Percentiles rank a stretch among this genome's conserved stretches.
These are phyloP conservation scores for Cotesia congregata DNA, from an alignment of 2,888 invertebrate genomes.

Conservation along the genomic window DNA sequence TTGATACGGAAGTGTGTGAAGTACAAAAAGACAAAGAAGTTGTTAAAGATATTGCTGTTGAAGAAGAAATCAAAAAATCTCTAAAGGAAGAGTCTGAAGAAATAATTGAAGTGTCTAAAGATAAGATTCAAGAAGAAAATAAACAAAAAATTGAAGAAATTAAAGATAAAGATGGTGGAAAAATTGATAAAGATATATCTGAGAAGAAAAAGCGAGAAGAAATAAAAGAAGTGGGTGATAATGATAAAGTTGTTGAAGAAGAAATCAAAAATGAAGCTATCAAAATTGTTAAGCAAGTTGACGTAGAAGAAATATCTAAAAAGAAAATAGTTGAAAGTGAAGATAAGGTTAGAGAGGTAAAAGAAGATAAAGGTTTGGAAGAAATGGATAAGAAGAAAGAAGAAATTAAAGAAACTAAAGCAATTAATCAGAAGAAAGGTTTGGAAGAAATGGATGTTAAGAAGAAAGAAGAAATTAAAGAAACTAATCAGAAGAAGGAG, in stretches of 20 bases:
- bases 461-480: constrained; percentile 62
- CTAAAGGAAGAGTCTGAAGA: constrained; percentile 8
- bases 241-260: not conserved
- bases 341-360: constrained; percentile 20
- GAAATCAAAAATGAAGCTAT: not conserved
- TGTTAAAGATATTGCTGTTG: constrained; percentile 38
- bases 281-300: constrained; percentile 21
- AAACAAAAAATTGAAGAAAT: not conserved
- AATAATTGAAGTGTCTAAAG: not conserved
- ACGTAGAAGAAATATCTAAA: constrained; percentile 41
- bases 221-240: not conserved
- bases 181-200: constrained; percentile 18
- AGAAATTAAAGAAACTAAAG: constrained; percentile 59
- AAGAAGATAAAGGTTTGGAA: constrained; percentile 28
- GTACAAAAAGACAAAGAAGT: constrained; percentile 40
- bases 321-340: constrained; percentile 45
- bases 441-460: constrained; percentile 51
- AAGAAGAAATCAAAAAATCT: constrained; percentile 42
- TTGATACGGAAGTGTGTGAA: constrained; percentile 1
- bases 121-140: not conserved
- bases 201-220: constrained; percentile 24
- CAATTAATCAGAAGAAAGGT: constrained; percentile 53
- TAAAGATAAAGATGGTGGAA: constrained; percentile 6
- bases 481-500: constrained; percentile 23
- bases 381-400: constrained; percentile 38